phyloP scores from a whole-genome alignment of 2,797 vertebrate species.

The Rhynchotus rufescens region DNA sequence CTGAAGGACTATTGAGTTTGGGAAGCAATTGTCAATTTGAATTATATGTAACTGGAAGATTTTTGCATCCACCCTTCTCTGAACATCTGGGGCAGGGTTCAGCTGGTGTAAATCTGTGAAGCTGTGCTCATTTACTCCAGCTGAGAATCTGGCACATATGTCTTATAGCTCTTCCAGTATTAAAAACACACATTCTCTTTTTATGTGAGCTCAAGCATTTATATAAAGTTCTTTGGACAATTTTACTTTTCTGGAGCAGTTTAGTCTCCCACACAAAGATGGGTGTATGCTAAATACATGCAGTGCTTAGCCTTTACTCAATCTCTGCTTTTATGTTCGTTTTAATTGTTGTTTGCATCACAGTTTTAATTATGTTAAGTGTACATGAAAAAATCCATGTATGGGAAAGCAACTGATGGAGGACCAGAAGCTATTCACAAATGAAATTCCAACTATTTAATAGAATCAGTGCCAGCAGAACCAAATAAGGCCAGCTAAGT shows the following conservation, averaged over 20 bases:
- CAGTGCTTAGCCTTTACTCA: neutral
- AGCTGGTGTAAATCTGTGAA: slow-evolving; percentile 30
- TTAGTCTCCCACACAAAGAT: neutral
- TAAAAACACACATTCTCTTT: slow-evolving; percentile 36
- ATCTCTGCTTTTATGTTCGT: neutral
- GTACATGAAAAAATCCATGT: neutral
- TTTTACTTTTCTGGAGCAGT: neutral
- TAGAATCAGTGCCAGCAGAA: neutral
- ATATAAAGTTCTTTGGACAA: neutral
- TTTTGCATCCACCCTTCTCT: slow-evolving; percentile 27
- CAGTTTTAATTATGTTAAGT: neutral
- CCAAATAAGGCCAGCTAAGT: neutral
- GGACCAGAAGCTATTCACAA: neutral
- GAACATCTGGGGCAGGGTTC: slow-evolving; percentile 33
- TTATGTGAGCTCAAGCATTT: slow-evolving; percentile 23
- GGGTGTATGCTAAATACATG: neutral
- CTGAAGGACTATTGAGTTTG: neutral
- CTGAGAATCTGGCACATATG: slow-evolving; percentile 18
- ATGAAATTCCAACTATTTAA: neutral
- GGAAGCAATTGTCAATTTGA: slow-evolving; percentile 38
- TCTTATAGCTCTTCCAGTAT: slow-evolving; percentile 7
- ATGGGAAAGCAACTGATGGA: neutral
- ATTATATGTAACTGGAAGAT: neutral
- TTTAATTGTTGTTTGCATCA: neutral
- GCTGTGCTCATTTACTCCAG: slow-evolving; percentile 31